Percentiles rank a stretch among this genome's conserved stretches.
Conservation (phyloP, 2,797 vertebrate species). For the Perdix hodgsoniae region DNA sequence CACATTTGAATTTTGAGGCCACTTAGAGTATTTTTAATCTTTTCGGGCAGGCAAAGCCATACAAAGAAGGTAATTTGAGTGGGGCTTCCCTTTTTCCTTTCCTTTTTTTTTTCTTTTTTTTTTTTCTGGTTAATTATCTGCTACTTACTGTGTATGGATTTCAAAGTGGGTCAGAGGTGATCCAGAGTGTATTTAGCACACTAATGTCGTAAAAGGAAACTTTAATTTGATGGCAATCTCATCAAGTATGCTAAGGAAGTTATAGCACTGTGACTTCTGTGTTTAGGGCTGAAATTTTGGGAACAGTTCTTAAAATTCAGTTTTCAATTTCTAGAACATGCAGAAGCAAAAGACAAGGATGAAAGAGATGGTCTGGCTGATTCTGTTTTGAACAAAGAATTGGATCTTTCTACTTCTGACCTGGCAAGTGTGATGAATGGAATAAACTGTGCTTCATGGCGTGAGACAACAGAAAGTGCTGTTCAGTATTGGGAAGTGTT, state of each 20-base stretch:
- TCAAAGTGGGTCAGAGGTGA: not conserved
- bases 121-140: not conserved
- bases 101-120: no score
- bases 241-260: not conserved
- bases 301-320: slow-evolving; percentile 5
- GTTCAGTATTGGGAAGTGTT: not conserved
- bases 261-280: not conserved
- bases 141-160: not conserved
- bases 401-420: slow-evolving; percentile 36
- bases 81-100: not conserved
- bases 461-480: not conserved
- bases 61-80: no score
- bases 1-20: no score
- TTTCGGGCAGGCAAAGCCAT: no score
- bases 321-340: slow-evolving; percentile 75
- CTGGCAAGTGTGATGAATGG: slow-evolving; percentile 39
- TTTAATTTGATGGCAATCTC: not conserved
- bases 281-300: not conserved
- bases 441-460: not conserved
- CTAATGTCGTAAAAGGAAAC: not conserved
- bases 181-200: not conserved
- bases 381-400: slow-evolving; percentile 50
- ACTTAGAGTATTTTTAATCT: no score
- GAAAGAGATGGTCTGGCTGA: not conserved
- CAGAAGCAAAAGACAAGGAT: slow-evolving; percentile 26